Evolutionary conservation across 2,113 vertebrate species (phyloP), one percentile per base, ranked within the genome.

Genomic region (Donacobius atricapilla): DNA sequence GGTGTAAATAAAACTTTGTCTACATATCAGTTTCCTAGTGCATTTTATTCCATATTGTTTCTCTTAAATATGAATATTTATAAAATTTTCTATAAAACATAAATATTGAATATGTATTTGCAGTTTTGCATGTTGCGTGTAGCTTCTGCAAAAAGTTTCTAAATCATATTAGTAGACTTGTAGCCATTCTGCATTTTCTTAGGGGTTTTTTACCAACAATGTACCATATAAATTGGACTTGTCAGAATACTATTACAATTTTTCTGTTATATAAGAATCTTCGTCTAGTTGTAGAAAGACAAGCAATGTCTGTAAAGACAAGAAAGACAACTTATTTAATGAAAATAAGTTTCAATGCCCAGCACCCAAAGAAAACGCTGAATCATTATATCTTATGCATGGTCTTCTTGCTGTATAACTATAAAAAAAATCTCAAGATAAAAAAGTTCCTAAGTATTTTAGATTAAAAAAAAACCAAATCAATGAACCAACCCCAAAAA

Each of bases 1-100:
- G 99, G 99, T 99, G 99, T 99, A 99, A 99, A 99, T 99, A 99
- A 99, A 99, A 98, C 99, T 99, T 99, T 99, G 99, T 99, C 99
- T 99, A 99, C 99, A 99, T 99, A 98, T 98, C 98, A 99, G 99
- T 99, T 99, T 99, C 99, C 98, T 98, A 98, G 99, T 99, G 99
- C 98, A 98, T 98, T 99, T 99, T 99, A 98, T 99, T 99, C 99
- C 98, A 98, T 98, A 98, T 98, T 97, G 77, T 96, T 97, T 92
- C 95, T 86, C 82, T 79, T 77, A 93, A 97, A 97, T 97, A 97
- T 97, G 90, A 95, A 96, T 98, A 97, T 98, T 98, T 98, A 97
- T 98, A 96, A 96, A 82, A 53, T 90, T 97, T 97, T 96, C 79
- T 94, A 97, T 96, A 85, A 96, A 97, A 92, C 66, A 83, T n/a